Evolutionary conservation across 1,140 invertebrate species (phyloP).

Genomic region (Meloidogyne floridensis): DNA sequence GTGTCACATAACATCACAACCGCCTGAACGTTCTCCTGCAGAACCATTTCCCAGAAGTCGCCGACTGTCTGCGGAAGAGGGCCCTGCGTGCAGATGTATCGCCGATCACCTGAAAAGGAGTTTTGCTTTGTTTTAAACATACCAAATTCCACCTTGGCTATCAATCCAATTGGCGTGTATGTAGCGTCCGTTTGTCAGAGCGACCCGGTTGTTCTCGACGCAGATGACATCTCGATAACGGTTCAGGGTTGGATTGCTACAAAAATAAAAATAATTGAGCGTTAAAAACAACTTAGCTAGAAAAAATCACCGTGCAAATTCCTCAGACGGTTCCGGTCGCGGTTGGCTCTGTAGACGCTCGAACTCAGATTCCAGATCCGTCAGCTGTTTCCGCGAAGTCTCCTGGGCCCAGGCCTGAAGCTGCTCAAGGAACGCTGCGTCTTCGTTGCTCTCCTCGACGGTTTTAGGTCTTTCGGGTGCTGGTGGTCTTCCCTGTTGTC

Average conservation of each 20-base stretch:
- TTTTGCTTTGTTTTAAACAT: constrained; percentile 4
- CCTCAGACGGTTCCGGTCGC: too few species aligned
- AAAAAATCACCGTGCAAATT: too few species aligned
- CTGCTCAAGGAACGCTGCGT: too few species aligned
- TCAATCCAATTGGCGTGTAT: constrained; percentile 30
- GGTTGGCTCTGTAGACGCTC: too few species aligned
- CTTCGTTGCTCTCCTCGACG: too few species aligned
- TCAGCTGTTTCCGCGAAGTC: too few species aligned
- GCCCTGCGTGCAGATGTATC: constrained; percentile 62
- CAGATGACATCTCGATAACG: too few species aligned
- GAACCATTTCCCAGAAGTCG: constrained; percentile 69
- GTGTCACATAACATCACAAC: constrained; percentile 57
- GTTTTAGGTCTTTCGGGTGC: too few species aligned
- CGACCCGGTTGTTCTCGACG: constrained; percentile 33
- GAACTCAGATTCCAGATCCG: too few species aligned
- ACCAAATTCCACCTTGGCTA: background rate
- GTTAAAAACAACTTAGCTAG: too few species aligned
- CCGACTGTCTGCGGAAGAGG: constrained; percentile 66
- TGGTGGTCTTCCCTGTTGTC: too few species aligned
- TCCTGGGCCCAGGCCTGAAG: too few species aligned
- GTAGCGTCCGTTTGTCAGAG: constrained; percentile 31
- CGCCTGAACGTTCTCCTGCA: constrained; percentile 65
- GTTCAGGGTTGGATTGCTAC: background rate
- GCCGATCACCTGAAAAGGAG: constrained; percentile 37
- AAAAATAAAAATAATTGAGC: background rate